Evolutionary conservation across 2,888 invertebrate species (phyloP).

Genomic region (Ceramica pisi): DNA sequence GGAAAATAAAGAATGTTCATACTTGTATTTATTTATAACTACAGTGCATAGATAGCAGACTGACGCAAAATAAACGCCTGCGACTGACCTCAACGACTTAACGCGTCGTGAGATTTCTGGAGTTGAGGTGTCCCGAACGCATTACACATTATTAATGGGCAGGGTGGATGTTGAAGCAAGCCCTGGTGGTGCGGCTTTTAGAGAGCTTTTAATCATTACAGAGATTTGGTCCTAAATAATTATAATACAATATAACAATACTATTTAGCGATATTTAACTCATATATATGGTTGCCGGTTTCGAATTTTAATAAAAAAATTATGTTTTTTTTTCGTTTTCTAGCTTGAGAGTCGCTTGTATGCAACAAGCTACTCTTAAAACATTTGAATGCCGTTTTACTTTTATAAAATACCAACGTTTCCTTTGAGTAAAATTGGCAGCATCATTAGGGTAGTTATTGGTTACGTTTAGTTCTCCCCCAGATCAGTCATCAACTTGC

Average conservation of each 20-base stretch:
- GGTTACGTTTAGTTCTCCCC: neutral
- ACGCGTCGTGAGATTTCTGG: slow-evolving; percentile 35
- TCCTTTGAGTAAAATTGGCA: neutral
- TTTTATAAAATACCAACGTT: neutral
- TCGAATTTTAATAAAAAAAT: neutral
- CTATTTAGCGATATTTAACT: neutral
- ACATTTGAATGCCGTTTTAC: neutral
- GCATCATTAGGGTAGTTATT: neutral
- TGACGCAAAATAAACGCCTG: slow-evolving; percentile 27
- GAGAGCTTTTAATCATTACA: too few relatives aligned
- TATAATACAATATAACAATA: neutral
- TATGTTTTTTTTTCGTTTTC: neutral
- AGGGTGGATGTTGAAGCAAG: neutral
- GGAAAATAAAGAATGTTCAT: neutral
- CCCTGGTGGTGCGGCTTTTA: too few relatives aligned
- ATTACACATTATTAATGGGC: neutral
- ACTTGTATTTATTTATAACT: neutral
- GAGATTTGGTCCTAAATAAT: neutral
- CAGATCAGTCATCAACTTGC: neutral
- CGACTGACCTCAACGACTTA: slow-evolving; percentile 32
- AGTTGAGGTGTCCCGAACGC: slow-evolving; percentile 31
- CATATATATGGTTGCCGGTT: neutral
- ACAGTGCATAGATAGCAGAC: neutral
- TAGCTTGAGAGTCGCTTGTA: too few relatives aligned
- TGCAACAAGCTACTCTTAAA: neutral